Conservation (phyloP, 2,797 vertebrate genomes). For the Bovichtus variegatus region DNA sequence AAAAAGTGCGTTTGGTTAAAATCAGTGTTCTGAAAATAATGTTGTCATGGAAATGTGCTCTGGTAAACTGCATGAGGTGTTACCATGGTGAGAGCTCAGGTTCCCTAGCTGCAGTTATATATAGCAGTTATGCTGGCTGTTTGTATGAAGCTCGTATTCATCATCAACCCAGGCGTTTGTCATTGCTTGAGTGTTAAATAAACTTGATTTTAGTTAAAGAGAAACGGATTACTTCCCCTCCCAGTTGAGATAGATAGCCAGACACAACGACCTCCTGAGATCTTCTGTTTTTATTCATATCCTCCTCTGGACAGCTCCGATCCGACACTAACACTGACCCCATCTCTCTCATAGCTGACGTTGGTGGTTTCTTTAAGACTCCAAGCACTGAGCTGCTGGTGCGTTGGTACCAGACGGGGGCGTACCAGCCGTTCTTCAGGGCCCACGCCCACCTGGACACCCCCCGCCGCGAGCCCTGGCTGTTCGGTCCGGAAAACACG, state of each 20-base stretch:
- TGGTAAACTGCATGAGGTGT: constrained; percentile 14
- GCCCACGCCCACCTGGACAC: constrained; percentile 96
- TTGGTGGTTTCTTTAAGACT: constrained; percentile 94
- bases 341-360: constrained; percentile 84
- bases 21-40: background rate
- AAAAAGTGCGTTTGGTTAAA: background rate
- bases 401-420: constrained; percentile 95
- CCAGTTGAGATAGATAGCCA: background rate
- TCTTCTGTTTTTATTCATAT: no score
- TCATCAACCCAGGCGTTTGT: constrained; percentile 3
- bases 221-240: background rate
- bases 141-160: background rate
- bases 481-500: constrained; percentile 88
- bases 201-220: background rate
- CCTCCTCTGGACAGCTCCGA: background rate
- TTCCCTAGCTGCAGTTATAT: constrained; percentile 2
- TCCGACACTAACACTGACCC: background rate
- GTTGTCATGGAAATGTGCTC: constrained; percentile 31
- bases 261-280: no score
- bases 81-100: constrained; percentile 26
- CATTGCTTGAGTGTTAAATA: background rate
- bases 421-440: constrained; percentile 94
- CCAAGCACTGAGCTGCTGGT: constrained; percentile 91
- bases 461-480: constrained; percentile 93
- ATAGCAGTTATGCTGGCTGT: background rate